Evolutionary conservation across 2,888 invertebrate genomes (phyloP).

Genomic region (Sclerodermus sp.): DNA sequence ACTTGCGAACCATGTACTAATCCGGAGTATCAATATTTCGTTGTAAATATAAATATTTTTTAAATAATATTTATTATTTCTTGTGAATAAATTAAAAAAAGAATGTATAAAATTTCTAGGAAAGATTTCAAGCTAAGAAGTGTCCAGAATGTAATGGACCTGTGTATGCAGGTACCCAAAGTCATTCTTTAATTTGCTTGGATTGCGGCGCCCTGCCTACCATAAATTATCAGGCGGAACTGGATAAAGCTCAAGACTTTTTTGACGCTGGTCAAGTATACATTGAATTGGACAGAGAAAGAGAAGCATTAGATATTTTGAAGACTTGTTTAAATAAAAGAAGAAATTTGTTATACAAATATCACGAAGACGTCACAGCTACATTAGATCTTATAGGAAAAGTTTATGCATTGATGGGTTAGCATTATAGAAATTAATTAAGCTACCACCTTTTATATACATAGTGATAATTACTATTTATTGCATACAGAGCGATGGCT

Average conservation of each 20-base stretch:
- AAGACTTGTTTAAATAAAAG: slow-evolving; percentile 57
- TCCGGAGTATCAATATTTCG: slow-evolving; percentile 41
- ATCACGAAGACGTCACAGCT: slow-evolving; percentile 59
- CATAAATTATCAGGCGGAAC: slow-evolving; percentile 37
- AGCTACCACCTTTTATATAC: neutral
- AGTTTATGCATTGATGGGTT: slow-evolving; percentile 61
- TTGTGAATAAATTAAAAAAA: slow-evolving; percentile 3
- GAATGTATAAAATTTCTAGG: slow-evolving; percentile 34
- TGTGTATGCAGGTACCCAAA: slow-evolving; percentile 21
- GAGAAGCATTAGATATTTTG: slow-evolving; percentile 57
- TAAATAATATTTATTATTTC: neutral
- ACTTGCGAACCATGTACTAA: slow-evolving; percentile 70
- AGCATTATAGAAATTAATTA: slow-evolving; percentile 17
- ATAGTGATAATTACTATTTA: slow-evolving; percentile 7
- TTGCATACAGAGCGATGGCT: slow-evolving; percentile 55
- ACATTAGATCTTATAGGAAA: slow-evolving; percentile 60
- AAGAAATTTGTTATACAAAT: slow-evolving; percentile 58
- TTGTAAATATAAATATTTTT: slow-evolving; percentile 29
- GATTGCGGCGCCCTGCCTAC: slow-evolving; percentile 39
- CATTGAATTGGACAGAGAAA: slow-evolving; percentile 31
- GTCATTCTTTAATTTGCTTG: slow-evolving; percentile 42
- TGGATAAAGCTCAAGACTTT: slow-evolving; percentile 47
- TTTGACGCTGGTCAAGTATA: slow-evolving; percentile 30
- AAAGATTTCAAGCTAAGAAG: slow-evolving; percentile 54
- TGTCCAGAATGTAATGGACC: slow-evolving; percentile 56